These are phyloP conservation scores for Diabrotica undecimpunctata DNA, from an alignment of 1,140 invertebrate species.

Conservation along the genomic window DNA sequence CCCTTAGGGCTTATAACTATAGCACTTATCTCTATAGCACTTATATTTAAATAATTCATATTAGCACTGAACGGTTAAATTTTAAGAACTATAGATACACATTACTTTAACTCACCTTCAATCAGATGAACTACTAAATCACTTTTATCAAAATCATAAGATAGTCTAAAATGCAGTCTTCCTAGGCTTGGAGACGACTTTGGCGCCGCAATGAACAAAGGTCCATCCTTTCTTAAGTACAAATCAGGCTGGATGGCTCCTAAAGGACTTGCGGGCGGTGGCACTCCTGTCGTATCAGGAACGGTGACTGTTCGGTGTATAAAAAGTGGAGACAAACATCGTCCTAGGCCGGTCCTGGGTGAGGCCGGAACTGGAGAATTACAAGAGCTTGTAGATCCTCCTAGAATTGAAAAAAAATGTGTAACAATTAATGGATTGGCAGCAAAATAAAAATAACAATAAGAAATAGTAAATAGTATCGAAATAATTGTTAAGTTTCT, in stretches of 20 bases:
- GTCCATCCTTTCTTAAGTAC: conserved; percentile 71
- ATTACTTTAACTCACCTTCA: conserved; percentile 60
- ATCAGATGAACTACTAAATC: conserved; percentile 85
- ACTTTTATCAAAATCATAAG: conserved; percentile 85
- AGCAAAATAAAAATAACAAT: too few species aligned
- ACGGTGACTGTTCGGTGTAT: conserved; percentile 60
- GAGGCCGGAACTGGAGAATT: conserved; percentile 51
- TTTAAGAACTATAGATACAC: too few species aligned
- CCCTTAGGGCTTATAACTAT: too few species aligned
- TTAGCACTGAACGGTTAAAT: too few species aligned
- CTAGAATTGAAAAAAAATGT: conserved; percentile 12
- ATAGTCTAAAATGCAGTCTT: conserved; percentile 76
- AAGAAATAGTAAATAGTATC: too few species aligned
- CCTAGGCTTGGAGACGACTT: conserved; percentile 60
- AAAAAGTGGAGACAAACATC: conserved; percentile 68
- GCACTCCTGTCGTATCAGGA: conserved; percentile 33
- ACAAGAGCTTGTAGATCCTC: conserved; percentile 49
- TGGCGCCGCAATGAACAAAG: conserved; percentile 63
- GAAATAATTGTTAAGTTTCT: too few species aligned
- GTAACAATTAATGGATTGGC: too few species aligned
- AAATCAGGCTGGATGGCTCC: conserved; percentile 85
- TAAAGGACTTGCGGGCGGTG: conserved; percentile 63
- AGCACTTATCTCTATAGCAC: too few species aligned
- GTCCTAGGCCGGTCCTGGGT: conserved; percentile 42
- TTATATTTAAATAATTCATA: too few species aligned